Base-by-base conservation (phyloP, 2,113 vertebrate genomes). In the Pandion haliaetus region DNA sequence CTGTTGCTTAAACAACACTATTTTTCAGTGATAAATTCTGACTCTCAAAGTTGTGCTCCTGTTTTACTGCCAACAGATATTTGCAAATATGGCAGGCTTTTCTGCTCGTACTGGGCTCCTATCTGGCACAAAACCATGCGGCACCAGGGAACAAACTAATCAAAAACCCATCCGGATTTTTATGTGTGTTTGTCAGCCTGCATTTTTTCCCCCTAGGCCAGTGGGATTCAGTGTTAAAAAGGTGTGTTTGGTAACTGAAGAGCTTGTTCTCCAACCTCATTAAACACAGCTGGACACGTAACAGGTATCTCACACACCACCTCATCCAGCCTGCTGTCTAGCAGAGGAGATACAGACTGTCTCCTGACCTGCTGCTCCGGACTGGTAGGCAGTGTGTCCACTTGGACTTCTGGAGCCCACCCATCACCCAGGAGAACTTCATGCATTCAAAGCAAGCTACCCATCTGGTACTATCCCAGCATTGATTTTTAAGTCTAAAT, bases 81-180 rank as follows among this genome's bases (percentile, higher is more conserved):
- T 88, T 69, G 61, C 61, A 77, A 65, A 24, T 55, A 42, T 59
- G 55, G 54, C n/a, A 86, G 79, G 57, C 25, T 58, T 93, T 91
- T 71, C 87, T 92, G 69, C n/a, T 93, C 80, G 92, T 85, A 4
- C 29, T 71, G 85, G 44, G 63, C 81, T 94, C 14, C 0, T 38
- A 63, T 45, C 71, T 93, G 94, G 67, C 88, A 79, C 73, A 86
- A 71, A 88, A 49, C 49, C 6, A 26, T 36, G 54, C 54, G 62
- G 69, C 61, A 94, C 54, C 42, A 14, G 88, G 71, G 81, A 97
- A 19, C 67, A 81, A 78, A 77, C 50, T 59, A 55, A 90, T 86
- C 31, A 89, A 86, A 95, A 96, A 44, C 32, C 24, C 42, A 44
- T n/a, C 52, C 65, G 59, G 65, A 66, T 73, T 96, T 97, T 95